Conservation (phyloP, 2,888 invertebrate genomes). For the Ennomos erosarius region DNA sequence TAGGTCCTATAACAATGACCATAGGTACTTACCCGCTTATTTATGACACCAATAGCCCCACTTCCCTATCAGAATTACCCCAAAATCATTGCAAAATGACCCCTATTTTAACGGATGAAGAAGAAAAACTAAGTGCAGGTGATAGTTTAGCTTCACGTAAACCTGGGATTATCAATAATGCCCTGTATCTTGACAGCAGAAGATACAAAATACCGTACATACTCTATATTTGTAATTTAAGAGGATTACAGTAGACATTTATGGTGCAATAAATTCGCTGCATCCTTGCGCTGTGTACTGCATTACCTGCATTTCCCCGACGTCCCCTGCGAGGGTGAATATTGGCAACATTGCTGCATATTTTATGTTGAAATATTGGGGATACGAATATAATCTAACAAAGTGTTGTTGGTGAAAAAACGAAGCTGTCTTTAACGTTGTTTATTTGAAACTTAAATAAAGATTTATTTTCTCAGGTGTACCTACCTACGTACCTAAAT, state of each 20-base stretch:
- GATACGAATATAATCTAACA: background rate
- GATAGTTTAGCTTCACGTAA: background rate
- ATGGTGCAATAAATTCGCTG: constrained; percentile 64
- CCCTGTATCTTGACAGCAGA: background rate
- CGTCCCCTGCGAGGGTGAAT: constrained; percentile 29
- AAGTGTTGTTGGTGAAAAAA: background rate
- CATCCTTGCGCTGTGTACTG: constrained; percentile 45
- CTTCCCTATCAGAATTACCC: constrained; percentile 1
- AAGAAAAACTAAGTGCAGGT: constrained; percentile 3
- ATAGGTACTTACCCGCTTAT: constrained; percentile 1
- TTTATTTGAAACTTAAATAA: too few relatives aligned
- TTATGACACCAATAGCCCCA: constrained; percentile 11
- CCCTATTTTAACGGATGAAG: constrained; percentile 4
- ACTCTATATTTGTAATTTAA: constrained; percentile 51
- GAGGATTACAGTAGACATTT: constrained; percentile 62
- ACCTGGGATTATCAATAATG: constrained; percentile 2
- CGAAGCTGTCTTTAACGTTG: too few relatives aligned
- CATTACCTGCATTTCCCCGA: constrained; percentile 63
- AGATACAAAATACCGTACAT: constrained; percentile 9
- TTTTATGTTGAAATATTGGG: constrained; percentile 7
- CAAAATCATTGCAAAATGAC: constrained; percentile 5
- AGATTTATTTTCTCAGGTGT: too few relatives aligned
- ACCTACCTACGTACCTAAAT: too few relatives aligned
- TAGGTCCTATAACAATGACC: constrained; percentile 10
- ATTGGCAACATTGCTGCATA: constrained; percentile 30